A percentile compares a stretch with the other conserved stretches of the same genome.
phyloP scores from a whole-genome alignment of 2,888 invertebrate genomes.

The Xiphydria camelus region DNA sequence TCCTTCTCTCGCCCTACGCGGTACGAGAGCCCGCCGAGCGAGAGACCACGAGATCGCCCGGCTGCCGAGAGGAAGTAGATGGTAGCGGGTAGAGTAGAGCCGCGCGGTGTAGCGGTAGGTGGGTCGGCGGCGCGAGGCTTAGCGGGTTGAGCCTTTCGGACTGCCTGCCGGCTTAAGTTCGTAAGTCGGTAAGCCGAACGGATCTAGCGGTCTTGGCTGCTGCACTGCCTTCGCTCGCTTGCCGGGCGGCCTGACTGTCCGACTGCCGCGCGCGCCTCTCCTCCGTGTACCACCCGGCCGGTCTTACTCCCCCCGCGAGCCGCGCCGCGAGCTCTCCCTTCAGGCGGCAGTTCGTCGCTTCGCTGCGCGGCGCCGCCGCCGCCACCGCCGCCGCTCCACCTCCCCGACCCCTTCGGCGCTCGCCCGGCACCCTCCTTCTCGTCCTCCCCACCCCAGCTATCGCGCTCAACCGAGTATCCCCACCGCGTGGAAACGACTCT shows the following conservation, averaged over 20 bases:
- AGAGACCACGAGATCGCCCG: slow-evolving; percentile 9
- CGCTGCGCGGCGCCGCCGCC: slow-evolving; percentile 2
- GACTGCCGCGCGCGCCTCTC: slow-evolving; percentile 52
- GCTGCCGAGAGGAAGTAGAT: slow-evolving; percentile 12
- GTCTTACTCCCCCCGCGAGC: slow-evolving; percentile 33
- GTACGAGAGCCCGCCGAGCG: no score
- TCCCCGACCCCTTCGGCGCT: slow-evolving; percentile 40
- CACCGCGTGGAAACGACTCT: no score
- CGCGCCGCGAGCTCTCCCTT: slow-evolving; percentile 5
- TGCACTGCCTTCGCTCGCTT: slow-evolving; percentile 39
- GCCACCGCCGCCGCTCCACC: slow-evolving; percentile 27
- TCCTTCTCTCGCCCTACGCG: no score
- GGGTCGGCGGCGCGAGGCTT: slow-evolving; percentile 36
- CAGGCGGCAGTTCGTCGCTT: slow-evolving; percentile 9
- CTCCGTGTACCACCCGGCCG: slow-evolving; percentile 45
- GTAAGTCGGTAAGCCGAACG: slow-evolving; percentile 55
- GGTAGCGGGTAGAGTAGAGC: slow-evolving; percentile 7
- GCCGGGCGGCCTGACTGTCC: slow-evolving; percentile 51
- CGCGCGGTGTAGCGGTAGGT: slow-evolving; percentile 5
- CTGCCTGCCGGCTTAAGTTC: slow-evolving; percentile 55
- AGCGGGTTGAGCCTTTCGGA: slow-evolving; percentile 54
- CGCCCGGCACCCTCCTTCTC: slow-evolving; percentile 43
- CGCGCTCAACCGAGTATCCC: no score
- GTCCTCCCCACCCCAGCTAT: slow-evolving; percentile 40
- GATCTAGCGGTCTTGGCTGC: slow-evolving; percentile 54